Conservation (phyloP, 2,113 vertebrate genomes). For the Dasyurus viverrinus region DNA sequence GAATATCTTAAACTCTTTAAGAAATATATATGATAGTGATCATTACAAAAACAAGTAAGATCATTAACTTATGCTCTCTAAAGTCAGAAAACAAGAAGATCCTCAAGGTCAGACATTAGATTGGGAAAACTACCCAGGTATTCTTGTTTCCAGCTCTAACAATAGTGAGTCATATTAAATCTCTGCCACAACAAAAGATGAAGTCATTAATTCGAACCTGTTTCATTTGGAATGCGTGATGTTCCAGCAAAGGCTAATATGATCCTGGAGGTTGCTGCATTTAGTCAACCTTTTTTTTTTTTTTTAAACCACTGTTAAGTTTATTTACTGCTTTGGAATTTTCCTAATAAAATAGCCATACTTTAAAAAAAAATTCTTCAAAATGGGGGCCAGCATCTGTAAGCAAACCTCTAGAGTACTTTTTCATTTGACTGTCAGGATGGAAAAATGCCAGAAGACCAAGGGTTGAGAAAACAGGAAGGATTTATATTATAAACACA, state of each 20-base stretch:
- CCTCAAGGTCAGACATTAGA: constrained; percentile 8
- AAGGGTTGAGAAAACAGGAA: constrained; percentile 67
- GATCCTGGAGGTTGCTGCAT: constrained; percentile 26
- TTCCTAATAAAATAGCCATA: constrained; percentile 44
- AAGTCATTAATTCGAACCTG: not conserved
- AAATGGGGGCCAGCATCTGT: constrained; percentile 14
- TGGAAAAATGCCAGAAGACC: constrained; percentile 46
- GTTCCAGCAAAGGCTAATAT: not conserved
- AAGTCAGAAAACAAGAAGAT: not conserved
- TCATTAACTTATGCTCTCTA: not conserved
- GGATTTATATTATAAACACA: constrained; percentile 68
- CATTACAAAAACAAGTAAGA: constrained; percentile 38
- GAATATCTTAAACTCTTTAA: constrained; percentile 26
- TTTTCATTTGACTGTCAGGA: constrained; percentile 27
- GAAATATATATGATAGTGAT: not conserved
- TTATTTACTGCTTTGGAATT: constrained; percentile 59
- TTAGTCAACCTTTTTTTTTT: not conserved
- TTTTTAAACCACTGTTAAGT: not conserved
- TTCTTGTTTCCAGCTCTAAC: not conserved
- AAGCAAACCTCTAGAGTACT: constrained; percentile 12
- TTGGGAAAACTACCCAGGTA: not conserved
- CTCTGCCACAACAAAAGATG: constrained; percentile 6
- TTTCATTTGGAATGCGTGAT: constrained; percentile 37
- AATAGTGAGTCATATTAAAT: not conserved
- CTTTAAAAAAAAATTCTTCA: constrained; percentile 25